Percentiles rank a stretch among this genome's conserved stretches.
Evolutionary conservation across 2,113 vertebrate genomes (phyloP).

Genomic region (Spilogale gracilis): DNA sequence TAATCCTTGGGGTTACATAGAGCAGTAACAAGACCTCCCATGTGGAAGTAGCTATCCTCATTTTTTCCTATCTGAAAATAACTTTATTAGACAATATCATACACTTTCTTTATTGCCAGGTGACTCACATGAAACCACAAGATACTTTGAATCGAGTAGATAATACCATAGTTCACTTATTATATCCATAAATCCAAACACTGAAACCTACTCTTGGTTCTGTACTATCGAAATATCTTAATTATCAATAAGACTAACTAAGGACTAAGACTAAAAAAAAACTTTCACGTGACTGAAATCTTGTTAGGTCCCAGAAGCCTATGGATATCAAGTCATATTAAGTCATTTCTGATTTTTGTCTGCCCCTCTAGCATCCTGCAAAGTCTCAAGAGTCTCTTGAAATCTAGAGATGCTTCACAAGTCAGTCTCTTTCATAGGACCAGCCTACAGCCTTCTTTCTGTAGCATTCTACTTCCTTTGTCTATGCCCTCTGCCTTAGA

Average conservation of each 20-base stretch:
- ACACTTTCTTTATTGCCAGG: not conserved
- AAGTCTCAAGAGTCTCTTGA: not conserved
- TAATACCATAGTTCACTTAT: not conserved
- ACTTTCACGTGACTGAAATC: not conserved
- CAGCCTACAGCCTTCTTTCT: not conserved
- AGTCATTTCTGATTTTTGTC: not conserved
- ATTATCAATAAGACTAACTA: not conserved
- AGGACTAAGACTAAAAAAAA: not conserved
- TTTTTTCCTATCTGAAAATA: constrained; percentile 51
- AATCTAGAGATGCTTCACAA: not conserved
- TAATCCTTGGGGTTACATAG: not conserved
- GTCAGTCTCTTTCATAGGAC: not conserved
- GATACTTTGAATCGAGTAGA: not conserved
- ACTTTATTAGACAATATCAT: not conserved
- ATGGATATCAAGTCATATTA: not conserved
- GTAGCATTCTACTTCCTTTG: not conserved
- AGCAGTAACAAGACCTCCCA: not conserved
- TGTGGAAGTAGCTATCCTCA: not conserved
- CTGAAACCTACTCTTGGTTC: constrained; percentile 6
- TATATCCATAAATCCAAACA: constrained; percentile 17
- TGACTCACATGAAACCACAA: not conserved
- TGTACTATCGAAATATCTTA: not conserved
- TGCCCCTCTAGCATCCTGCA: not conserved
- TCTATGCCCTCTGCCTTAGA: not conserved
- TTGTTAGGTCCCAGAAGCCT: not conserved